Percentiles rank a stretch among this genome's conserved stretches.
phyloP scores from a whole-genome alignment of 1,140 invertebrate species.

The Nomia melanderi region DNA sequence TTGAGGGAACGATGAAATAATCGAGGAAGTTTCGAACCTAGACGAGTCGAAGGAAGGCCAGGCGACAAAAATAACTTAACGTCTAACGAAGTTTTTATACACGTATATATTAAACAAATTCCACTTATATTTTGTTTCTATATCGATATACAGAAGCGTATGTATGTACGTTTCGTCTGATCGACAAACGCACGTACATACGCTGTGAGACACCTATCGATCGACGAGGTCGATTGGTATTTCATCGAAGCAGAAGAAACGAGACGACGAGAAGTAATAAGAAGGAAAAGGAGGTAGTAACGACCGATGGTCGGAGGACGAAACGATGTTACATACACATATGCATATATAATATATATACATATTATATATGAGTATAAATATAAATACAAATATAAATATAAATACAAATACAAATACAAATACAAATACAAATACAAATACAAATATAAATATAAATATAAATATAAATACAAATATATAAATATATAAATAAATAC shows the following conservation, averaged over 20 bases:
- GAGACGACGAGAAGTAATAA: not conserved
- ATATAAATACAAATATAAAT: conserved; percentile 22
- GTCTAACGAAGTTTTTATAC: conserved; percentile 67
- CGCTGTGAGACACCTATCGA: conserved; percentile 2
- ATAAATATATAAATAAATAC: conserved; percentile 19
- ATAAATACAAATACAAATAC: conserved; percentile 11
- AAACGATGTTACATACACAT: conserved; percentile 47
- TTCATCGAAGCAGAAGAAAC: not conserved
- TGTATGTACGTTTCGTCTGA: conserved; percentile 31
- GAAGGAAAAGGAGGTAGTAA: not conserved
- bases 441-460: conserved; percentile 28
- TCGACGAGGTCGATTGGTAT: not conserved
- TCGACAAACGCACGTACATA: conserved; percentile 32
- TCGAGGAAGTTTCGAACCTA: conserved; percentile 20
- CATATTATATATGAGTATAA: conserved; percentile 11
- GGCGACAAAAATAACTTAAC: conserved; percentile 22
- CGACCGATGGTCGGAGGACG: conserved; percentile 30
- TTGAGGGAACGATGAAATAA: conserved; percentile 17
- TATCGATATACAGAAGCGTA: conserved; percentile 36
- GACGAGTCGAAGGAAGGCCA: not conserved
- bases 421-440: not conserved
- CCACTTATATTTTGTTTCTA: conserved; percentile 68
- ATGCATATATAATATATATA: no score
- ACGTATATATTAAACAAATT: conserved; percentile 63
- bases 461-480: conserved; percentile 47